A percentile compares a stretch with the other conserved stretches of the same genome.
Conservation (phyloP, 2,113 vertebrate species). For the Macrotis lagotis region DNA sequence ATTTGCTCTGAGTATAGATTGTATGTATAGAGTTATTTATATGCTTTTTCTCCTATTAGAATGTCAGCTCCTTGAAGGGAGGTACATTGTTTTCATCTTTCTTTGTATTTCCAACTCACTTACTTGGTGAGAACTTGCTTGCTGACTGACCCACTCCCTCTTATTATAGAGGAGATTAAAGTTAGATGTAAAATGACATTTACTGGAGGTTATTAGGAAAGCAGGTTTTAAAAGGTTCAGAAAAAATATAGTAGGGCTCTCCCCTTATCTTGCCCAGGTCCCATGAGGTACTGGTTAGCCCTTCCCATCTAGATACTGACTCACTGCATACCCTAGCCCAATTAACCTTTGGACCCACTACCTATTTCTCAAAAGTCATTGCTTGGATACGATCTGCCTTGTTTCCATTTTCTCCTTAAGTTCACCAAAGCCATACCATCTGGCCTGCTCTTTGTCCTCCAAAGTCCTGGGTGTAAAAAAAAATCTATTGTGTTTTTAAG, state of each 20-base stretch:
- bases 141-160: background rate
- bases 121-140: background rate
- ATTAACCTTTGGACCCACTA: background rate
- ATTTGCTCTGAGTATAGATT: background rate
- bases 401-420: background rate
- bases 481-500: background rate
- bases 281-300: background rate
- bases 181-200: background rate
- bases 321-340: background rate
- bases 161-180: background rate
- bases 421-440: background rate
- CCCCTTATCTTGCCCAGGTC: background rate
- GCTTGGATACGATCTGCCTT: background rate
- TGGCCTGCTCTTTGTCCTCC: background rate
- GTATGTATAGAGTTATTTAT: background rate
- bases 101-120: background rate
- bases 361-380: background rate
- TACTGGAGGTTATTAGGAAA: background rate
- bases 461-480: background rate
- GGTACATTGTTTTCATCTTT: background rate
- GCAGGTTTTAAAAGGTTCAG: background rate
- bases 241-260: background rate
- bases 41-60: background rate
- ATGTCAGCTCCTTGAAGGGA: background rate
- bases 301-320: background rate